phyloP scores from a whole-genome alignment of 2,797 vertebrate genomes.

The Nasua narica region DNA sequence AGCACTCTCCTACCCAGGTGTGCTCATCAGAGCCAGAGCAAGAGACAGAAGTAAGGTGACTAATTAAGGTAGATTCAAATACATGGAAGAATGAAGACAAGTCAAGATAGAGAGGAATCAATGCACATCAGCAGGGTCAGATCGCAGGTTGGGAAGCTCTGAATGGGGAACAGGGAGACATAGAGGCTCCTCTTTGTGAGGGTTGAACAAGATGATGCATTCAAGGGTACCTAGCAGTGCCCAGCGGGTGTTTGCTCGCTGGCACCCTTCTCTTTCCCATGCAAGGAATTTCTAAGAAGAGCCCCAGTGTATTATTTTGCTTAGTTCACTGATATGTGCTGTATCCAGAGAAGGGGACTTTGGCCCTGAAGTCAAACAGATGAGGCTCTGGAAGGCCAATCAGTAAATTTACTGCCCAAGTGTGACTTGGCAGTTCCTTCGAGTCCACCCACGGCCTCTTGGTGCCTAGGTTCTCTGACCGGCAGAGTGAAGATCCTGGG shows the following conservation, averaged over 20 bases:
- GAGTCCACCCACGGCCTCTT: neutral
- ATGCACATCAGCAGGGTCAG: neutral
- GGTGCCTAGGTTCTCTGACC: neutral
- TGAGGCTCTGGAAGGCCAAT: neutral
- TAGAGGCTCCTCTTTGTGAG: neutral
- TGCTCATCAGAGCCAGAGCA: neutral
- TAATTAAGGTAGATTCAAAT: neutral
- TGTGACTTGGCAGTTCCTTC: neutral
- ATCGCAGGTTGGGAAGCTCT: neutral
- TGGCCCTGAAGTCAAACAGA: neutral
- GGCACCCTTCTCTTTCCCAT: neutral
- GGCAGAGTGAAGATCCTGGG: neutral
- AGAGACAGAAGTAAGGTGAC: neutral
- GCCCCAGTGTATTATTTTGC: neutral
- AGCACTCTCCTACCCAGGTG: neutral
- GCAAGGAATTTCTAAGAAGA: neutral
- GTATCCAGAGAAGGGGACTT: neutral
- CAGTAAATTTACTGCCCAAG: neutral
- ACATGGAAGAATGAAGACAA: neutral
- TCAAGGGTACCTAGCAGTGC: neutral
- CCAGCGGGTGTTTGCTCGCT: fast-evolving
- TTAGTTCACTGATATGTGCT: neutral
- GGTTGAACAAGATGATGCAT: neutral
- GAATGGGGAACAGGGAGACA: neutral
- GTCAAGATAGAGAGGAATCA: neutral